Evolutionary conservation across 2,113 vertebrate genomes (phyloP), one percentile per base, ranked within the genome.

Genomic region (Halichoerus grypus): DNA sequence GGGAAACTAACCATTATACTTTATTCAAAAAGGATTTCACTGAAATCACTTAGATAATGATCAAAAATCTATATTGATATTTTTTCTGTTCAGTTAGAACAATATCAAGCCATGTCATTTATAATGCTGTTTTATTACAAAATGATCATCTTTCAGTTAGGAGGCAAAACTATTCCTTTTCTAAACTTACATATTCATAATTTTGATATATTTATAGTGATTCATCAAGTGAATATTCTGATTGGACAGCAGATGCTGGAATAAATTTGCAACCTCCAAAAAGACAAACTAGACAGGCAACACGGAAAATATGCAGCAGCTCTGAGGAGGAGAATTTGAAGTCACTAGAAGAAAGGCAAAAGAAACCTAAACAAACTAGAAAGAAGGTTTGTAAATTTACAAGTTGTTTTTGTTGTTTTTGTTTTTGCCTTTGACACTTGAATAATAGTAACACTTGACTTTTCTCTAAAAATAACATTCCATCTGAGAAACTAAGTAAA

Each of bases 211-310:
- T 94, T 83, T 94, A 1, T 97, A 99, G 99, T 79, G 99, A 99
- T 98, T 99, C 99, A 18, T 99, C 99, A 76, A 99, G 99, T 97
- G 99, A 99, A 91, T 99, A 99, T 98, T 99, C 99, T 0, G 99
- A 99, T 98, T 99, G 99, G 99, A 99, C 99, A 31, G 99, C 99
- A 51, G 99, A 99, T 97, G 99, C 99, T 26, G 99, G 99, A 18
- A 99, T 99, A 98, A 99, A 99, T 98, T 99, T 99, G 53, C 99
- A 99, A 95, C 99, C 99, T 11, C 99, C 99, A 1, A 99, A 99
- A 98, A 99, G 99, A 94, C 98, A 99, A 65, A 99, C 99, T 72
- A 99, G 99, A 97, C 99, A 99, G 97, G 99, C 98, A 21, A 98
- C 99, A 19, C 99, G 98, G 94, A 99, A 99, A 80, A 98, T 99